A percentile compares a stretch with the other conserved stretches of the same genome.
Evolutionary conservation across 1,140 invertebrate species (phyloP).

Genomic region (Himalopsyche phryganea): DNA sequence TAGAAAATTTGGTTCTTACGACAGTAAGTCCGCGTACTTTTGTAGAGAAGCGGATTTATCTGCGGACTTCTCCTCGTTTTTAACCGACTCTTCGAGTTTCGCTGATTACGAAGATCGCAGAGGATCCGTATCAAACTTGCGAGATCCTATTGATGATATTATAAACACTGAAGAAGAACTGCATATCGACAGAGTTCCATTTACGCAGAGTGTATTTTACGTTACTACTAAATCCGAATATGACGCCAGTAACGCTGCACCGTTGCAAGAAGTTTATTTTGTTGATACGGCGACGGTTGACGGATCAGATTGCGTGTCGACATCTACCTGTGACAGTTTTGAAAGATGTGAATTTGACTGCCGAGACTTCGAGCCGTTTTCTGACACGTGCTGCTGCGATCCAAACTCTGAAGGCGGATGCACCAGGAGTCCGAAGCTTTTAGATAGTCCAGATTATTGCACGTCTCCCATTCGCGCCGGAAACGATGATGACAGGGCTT

Average conservation of each 20-base stretch:
- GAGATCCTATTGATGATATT: conserved; percentile 37
- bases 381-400: conserved; percentile 53
- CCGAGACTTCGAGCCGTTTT: conserved; percentile 56
- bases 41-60: conserved; percentile 43
- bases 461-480: conserved; percentile 42
- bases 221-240: conserved; percentile 43
- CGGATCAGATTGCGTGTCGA: conserved; percentile 48
- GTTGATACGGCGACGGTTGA: conserved; percentile 38
- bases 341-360: conserved; percentile 52
- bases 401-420: conserved; percentile 49
- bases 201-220: conserved; percentile 47
- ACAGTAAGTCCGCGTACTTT: conserved; percentile 42
- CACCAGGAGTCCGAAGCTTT: conserved; percentile 49
- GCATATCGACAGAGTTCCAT: conserved; percentile 48
- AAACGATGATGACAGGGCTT: conserved; percentile 43
- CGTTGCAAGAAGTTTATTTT: conserved; percentile 41
- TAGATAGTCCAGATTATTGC: conserved; percentile 44
- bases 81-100: conserved; percentile 52
- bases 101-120: conserved; percentile 51
- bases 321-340: conserved; percentile 51
- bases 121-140: conserved; percentile 35
- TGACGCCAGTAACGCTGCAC: conserved; percentile 36
- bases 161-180: conserved; percentile 36
- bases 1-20: conserved; percentile 33
- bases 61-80: conserved; percentile 50